A percentile compares a stretch with the other conserved stretches of the same genome.
Conservation (phyloP, 1,140 invertebrate genomes). For the Macrotrachela quadricornifera region DNA sequence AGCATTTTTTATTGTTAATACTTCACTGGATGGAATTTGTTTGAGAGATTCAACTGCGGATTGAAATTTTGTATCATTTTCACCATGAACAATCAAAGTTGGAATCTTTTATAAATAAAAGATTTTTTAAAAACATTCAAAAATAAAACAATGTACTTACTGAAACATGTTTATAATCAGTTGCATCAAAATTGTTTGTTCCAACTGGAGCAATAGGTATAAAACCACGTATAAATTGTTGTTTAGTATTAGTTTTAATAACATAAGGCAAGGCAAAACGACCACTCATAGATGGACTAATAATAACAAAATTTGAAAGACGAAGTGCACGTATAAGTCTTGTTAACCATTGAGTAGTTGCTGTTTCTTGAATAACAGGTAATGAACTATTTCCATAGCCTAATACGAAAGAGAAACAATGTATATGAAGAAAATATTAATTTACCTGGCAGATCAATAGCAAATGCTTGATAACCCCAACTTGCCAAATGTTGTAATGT, state of each 20-base stretch:
- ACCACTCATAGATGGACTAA: constrained; percentile 34
- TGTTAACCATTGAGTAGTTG: neutral
- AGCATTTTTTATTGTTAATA: constrained; percentile 21
- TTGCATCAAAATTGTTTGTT: constrained; percentile 14
- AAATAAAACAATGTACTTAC: constrained; percentile 7
- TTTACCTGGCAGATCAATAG: constrained; percentile 31
- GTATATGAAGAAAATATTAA: neutral
- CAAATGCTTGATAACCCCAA: constrained; percentile 25
- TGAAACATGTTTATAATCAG: too few species aligned
- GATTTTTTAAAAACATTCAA: constrained; percentile 11
- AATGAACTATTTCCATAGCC: constrained; percentile 14
- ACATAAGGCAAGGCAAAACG: constrained; percentile 27
- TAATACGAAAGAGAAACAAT: constrained; percentile 16
- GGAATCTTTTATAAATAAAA: constrained; percentile 21
- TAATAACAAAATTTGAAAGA: constrained; percentile 20
- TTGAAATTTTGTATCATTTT: constrained; percentile 24
- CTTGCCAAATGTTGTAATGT: constrained; percentile 24
- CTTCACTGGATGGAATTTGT: constrained; percentile 20
- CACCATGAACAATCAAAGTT: constrained; percentile 31
- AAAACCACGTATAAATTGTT: constrained; percentile 18
- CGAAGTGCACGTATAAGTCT: constrained; percentile 1
- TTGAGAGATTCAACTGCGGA: constrained; percentile 18
- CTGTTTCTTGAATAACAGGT: constrained; percentile 8
- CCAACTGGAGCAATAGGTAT: constrained; percentile 30
- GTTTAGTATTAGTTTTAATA: constrained; percentile 12